A percentile compares a stretch with the other conserved stretches of the same genome.
These are phyloP conservation scores for Steinernema khuongi DNA, from an alignment of 1,140 invertebrate species.

Conservation along the genomic window DNA sequence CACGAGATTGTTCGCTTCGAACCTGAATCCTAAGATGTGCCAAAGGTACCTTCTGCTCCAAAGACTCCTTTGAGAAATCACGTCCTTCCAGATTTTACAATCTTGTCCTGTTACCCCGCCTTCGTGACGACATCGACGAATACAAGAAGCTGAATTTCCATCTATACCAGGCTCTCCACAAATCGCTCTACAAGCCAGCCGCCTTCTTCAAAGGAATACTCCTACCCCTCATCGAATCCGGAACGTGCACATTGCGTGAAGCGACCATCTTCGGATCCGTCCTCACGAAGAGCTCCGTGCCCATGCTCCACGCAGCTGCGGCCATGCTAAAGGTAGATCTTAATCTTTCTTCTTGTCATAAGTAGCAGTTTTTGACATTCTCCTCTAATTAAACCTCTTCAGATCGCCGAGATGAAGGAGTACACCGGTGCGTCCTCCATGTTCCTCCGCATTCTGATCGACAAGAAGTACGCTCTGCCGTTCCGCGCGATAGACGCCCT, in stretches of 20 bases:
- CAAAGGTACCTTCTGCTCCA: slow-evolving; percentile 66
- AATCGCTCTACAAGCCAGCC: slow-evolving; percentile 89
- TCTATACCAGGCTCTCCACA: slow-evolving; percentile 84
- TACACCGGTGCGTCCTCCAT: slow-evolving; percentile 95
- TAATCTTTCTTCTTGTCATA: not conserved
- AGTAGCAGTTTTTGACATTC: slow-evolving; percentile 18
- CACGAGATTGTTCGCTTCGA: slow-evolving; percentile 89
- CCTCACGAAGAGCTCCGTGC: slow-evolving; percentile 81
- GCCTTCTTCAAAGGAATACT: slow-evolving; percentile 98
- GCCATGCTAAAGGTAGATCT: slow-evolving; percentile 71
- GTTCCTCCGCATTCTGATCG: slow-evolving; percentile 85
- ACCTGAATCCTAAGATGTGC: slow-evolving; percentile 89
- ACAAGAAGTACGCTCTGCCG: slow-evolving; percentile 95
- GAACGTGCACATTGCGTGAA: slow-evolving; percentile 86
- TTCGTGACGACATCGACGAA: slow-evolving; percentile 88
- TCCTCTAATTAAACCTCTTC: slow-evolving; percentile 33
- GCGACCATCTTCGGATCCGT: slow-evolving; percentile 90
- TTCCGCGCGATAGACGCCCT: slow-evolving; percentile 88
- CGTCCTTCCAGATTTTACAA: slow-evolving; percentile 73
- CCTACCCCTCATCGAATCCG: slow-evolving; percentile 74
- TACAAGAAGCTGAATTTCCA: slow-evolving; percentile 95
- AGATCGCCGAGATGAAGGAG: slow-evolving; percentile 92
- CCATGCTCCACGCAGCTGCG: slow-evolving; percentile 89
- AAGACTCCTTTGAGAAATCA: slow-evolving; percentile 26
- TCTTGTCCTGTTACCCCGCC: slow-evolving; percentile 79